Base-by-base conservation (phyloP, 1,140 invertebrate species). In the Drosophila sucinea region DNA sequence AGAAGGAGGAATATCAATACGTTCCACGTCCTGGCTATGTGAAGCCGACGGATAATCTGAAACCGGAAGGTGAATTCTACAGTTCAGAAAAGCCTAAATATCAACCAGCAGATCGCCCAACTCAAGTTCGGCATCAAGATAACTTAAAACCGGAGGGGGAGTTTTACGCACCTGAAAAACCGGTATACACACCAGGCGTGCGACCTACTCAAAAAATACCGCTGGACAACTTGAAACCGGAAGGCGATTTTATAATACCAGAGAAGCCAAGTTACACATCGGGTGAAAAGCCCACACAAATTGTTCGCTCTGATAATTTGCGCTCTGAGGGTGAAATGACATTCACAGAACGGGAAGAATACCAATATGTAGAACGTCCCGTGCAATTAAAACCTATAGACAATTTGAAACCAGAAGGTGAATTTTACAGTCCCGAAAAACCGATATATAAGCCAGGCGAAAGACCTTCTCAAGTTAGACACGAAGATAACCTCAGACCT, bases 71-170 rank as follows among this genome's bases (percentile, higher is more conserved):
- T 11, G 93, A 95, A 7, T 95, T 96, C 75, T 93, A 93, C 65
- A 83, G 89, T 6, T 92, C 91, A 66, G 25, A 92, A 67, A 25
- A 93, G 92, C 67, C 78, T 0, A 74, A 41, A 38, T 85, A 74
- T 40, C 58, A 67, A 4, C 82, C 82, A 0, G 75, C 67, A 4
- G 81, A 86, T 27, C 91, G 92, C 8, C 92, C 92, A 1, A 79
- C 60, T 10, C 92, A 93, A 17, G 92, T 94, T 69, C 91, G 92
- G 17, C 91, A 92, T 54, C 85, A 92, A 71, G 94, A 95, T 82
- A 96, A 95, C 81, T 90, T 96, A 0, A 93, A 91, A 71, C 94
- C 94, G 3, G 95, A 95, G 92, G 94, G 95, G 5, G 94, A 95
- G 0, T 95, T 95, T 77, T 94, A 95, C 76, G 91, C 93, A 57